These are phyloP conservation scores for Harpegnathos saltator DNA, from an alignment of 1,140 invertebrate genomes.

Conservation along the genomic window DNA sequence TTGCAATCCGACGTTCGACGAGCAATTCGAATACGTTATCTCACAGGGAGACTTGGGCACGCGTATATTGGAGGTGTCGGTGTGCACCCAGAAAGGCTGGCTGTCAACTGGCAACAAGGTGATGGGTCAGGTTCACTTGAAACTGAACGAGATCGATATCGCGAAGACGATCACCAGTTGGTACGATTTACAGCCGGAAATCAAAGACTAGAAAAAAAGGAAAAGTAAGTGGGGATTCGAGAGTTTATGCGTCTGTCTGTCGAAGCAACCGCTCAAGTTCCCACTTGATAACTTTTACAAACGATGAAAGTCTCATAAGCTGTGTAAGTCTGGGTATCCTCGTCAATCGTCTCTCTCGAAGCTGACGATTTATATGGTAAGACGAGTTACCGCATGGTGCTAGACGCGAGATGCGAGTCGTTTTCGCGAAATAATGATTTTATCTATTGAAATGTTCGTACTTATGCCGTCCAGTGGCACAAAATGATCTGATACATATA, in stretches of 20 bases:
- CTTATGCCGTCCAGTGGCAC: conserved; percentile 64
- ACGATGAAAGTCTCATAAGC: conserved; percentile 26
- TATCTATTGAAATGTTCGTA: conserved; percentile 42
- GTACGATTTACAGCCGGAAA: conserved; percentile 90
- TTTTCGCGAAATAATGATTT: conserved; percentile 29
- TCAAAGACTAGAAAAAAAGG: conserved; percentile 80
- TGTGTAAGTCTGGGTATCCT: conserved; percentile 4
- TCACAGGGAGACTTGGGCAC: conserved; percentile 91
- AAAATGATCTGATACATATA: conserved; percentile 34
- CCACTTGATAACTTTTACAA: conserved; percentile 47
- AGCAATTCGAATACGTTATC: conserved; percentile 94
- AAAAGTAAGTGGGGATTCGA: conserved; percentile 63
- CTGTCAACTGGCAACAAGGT: conserved; percentile 91
- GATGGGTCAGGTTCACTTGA: conserved; percentile 91
- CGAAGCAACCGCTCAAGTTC: conserved; percentile 50
- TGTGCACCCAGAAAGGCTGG: conserved; percentile 94
- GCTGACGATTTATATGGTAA: conserved; percentile 8
- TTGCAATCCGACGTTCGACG: conserved; percentile 96
- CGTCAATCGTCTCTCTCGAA: background rate
- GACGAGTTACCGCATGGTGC: conserved; percentile 5
- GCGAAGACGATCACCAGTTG: conserved; percentile 89
- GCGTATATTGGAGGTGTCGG: conserved; percentile 91
- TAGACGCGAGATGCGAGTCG: conserved; percentile 36
- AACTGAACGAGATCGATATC: conserved; percentile 89
- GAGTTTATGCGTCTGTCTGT: conserved; percentile 53